Conservation (phyloP, 2,797 vertebrate genomes). For the Leptoclinus maculatus region DNA sequence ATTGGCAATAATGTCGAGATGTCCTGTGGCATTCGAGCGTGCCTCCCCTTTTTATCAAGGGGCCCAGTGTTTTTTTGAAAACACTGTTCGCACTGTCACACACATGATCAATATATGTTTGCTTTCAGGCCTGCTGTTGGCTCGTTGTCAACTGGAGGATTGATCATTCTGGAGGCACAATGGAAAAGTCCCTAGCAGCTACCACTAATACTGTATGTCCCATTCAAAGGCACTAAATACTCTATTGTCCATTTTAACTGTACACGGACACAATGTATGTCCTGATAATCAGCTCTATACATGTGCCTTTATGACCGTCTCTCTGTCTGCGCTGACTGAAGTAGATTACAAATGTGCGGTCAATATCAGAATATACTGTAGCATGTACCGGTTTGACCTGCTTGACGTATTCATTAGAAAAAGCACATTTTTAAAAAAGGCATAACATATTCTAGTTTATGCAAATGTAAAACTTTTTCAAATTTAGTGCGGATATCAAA, state of each 20-base stretch:
- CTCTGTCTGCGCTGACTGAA: background rate
- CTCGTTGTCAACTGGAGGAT: conserved; percentile 14
- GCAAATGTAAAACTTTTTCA: no score
- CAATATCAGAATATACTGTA: background rate
- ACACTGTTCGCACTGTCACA: background rate
- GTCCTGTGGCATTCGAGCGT: conserved; percentile 27
- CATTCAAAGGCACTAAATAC: background rate
- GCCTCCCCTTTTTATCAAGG: conserved; percentile 13
- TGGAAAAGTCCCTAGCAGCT: background rate
- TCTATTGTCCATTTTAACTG: background rate
- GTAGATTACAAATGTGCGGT: background rate
- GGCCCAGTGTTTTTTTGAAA: conserved; percentile 19
- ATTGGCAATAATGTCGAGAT: conserved; percentile 31
- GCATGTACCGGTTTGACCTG: background rate
- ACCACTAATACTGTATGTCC: background rate
- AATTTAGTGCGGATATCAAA: background rate
- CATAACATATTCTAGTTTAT: background rate
- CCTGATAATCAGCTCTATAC: background rate
- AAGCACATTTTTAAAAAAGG: background rate
- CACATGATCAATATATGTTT: conserved; percentile 43
- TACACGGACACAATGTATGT: background rate
- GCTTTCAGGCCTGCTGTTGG: conserved; percentile 14
- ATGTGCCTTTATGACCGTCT: background rate
- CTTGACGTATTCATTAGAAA: background rate
- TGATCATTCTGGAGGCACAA: conserved; percentile 1